Base-by-base conservation (phyloP, 2,888 invertebrate species). In the Melieria picta region DNA sequence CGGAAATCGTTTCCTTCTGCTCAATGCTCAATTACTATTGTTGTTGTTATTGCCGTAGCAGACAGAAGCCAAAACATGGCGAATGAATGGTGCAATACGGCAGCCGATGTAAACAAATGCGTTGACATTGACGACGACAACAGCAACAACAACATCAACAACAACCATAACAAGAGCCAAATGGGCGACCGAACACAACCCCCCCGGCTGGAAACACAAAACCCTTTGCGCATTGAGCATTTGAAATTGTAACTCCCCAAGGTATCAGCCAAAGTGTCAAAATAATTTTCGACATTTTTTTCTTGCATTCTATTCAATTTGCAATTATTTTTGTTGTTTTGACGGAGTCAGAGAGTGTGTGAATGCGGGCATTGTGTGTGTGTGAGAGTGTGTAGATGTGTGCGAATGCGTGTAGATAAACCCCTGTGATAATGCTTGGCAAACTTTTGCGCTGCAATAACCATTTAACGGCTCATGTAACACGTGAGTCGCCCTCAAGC, bases 221-320 rank as follows among this genome's bases (percentile, higher is more conserved):
- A 67, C 67, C 67, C 67, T 67, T 30, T 67, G 67, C 58, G 67
- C 67, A 60, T 67, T 67, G 67, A 67, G 67, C 47, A 52, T 67
- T 67, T 67, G 67, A 67, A 67, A 67, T 67, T 67, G 67, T 61
- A 67, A 67, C 67, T 67, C 60, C 67, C 67, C 67, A 61, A 61
- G 67, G 67, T 67, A 67, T 67, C 60, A 55, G 56, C 45, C 56
- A 61, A 66, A 71, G 65, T 71, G 71, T 71, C 71, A 71, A 71
- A 71, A 71, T 71, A 66, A 71, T 71, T 71, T 71, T 62, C 71
- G 66, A 66, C 71, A 66, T 60, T 71, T 61, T 47, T 45, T 58
- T 46, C 47, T 48, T n/a, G 57, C 42, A 43, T 30, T 60, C 61
- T 52, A 46, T 69, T 13, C 52, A 52, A 67, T 67, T 67, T 67